These are phyloP conservation scores for Troides oblongomaculatus DNA, from an alignment of 2,888 invertebrate species.

Conservation along the genomic window DNA sequence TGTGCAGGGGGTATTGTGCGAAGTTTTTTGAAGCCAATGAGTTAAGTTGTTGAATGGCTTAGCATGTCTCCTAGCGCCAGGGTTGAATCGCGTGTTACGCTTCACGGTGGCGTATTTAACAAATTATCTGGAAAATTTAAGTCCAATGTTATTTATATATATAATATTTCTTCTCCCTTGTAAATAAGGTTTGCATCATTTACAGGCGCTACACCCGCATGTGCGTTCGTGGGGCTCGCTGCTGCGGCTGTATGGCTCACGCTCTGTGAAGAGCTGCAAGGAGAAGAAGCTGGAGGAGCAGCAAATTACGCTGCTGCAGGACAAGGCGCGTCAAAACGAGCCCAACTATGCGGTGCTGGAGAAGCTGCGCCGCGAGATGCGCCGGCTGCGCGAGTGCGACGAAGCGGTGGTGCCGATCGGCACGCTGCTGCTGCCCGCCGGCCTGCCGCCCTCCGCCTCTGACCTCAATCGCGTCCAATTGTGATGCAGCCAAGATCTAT, in stretches of 20 bases:
- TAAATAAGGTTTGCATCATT: no score
- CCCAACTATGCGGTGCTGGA: conserved; percentile 95
- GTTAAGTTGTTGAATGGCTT: no score
- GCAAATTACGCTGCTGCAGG: conserved; percentile 90
- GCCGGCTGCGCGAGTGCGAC: conserved; percentile 84
- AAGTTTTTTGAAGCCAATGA: no score
- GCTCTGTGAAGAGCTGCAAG: conserved; percentile 93
- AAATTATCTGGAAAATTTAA: no score
- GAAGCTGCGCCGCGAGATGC: conserved; percentile 91
- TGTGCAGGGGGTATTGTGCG: no score
- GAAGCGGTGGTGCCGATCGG: conserved; percentile 82
- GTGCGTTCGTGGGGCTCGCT: conserved; percentile 97
- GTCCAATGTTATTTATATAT: no score
- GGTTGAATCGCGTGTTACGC: no score
- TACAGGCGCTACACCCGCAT: conserved; percentile 93
- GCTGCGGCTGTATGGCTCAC: conserved; percentile 94
- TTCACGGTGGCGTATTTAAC: no score
- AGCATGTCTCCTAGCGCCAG: no score
- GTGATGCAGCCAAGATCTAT: conserved; percentile 44
- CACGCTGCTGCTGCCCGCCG: conserved; percentile 59
- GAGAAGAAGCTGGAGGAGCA: conserved; percentile 96
- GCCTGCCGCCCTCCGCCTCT: conserved; percentile 86
- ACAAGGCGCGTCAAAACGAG: conserved; percentile 92
- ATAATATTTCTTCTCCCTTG: no score
- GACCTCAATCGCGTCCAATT: conserved; percentile 90